Base-by-base conservation (phyloP, 2,888 invertebrate species). In the Ennomos erosarius region DNA sequence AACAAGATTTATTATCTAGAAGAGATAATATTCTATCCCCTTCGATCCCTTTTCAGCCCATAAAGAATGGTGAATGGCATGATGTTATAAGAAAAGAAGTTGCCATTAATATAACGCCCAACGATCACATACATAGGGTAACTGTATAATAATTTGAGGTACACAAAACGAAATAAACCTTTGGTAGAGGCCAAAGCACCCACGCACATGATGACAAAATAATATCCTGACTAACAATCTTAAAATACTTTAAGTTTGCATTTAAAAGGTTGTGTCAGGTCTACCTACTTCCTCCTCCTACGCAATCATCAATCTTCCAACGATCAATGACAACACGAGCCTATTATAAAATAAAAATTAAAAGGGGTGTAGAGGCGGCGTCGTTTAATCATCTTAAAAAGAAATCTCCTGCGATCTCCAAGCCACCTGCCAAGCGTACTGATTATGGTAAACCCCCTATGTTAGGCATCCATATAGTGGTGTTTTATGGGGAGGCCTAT, bases 1-100 rank as follows among this genome's bases (percentile, higher is more conserved):
- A 69, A 68, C 63, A 74, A 73, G 84, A 86, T 86, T 84, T 84
- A 85, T 79, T 66, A 5, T 47, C 45, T 12, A 39, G 38, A 69
- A 62, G 60, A 64, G 37, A 52, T 51, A 51, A 40, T 51, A 59
- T 43, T 55, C 47, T 52, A 55, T 60, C 51, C 51, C 51, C 51
- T 59, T 48, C 46, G 42, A 58, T 53, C 40, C 56, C 16, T 40
- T 60, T 58, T 46, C 10, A 51, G 49, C 35, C 50, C 16, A 52
- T 38, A 42, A 54, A 35, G 50, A 44, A 42, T 26, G 10, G 39
- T 43, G 34, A 11, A 52, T 47, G 9, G 12, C 33, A 33, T 35
- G 16, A 16, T 48, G 11, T 9, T 46, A 9, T 50, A 26, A 51
- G 43, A 43, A 55, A 59, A 13, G 43, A 48, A 50, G 55, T 51